Evolutionary conservation across 2,113 vertebrate genomes (phyloP), one percentile per base, ranked within the genome.

Genomic region (Ardeotis arabs): DNA sequence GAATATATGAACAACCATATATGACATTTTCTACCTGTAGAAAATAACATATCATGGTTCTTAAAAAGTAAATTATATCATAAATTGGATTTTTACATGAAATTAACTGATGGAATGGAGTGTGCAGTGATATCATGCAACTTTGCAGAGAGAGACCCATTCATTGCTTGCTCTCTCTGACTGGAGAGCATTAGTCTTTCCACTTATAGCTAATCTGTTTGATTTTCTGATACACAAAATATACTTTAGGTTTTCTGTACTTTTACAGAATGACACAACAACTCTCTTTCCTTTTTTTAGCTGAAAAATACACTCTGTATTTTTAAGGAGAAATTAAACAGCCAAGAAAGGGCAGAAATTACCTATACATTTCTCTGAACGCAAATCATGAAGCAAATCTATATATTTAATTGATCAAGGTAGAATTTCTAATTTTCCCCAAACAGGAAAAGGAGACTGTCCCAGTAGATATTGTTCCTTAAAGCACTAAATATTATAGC

Each of bases 101-200:
- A 84, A 81, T 31, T 87, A 39, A 59, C 31, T 14, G 18, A 10
- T 47, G 23, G 10, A n/a, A n/a, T 44, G 39, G 20, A 56, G 11
- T 50, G 4, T 1, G 3, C 37, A 33, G 31, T 2, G 0, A 16
- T 33, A 73, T 6, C 37, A 47, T 5, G 7, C 14, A 60, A 22
- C n/a, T 55, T 25, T 64, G 60, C 50, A 86, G 82, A 35, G 59
- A 49, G 14, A 35, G 17, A 68, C 45, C 23, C 53, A 24, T 33
- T 56, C 23, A 41, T 6, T 45, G 41, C 7, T 69, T 41, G 41
- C 1, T 22, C 14, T 56, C 41, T 89, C 31, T 69, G 55, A 62
- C 12, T 18, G 33, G 31, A 66, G 18, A 62, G 5, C 20, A 69
- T 22, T 8, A 31, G 28, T 18, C 50, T 77, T 58, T 77, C 49